A percentile compares a stretch with the other conserved stretches of the same genome.
These are phyloP conservation scores for Ptychobarbus kaznakovi DNA, from an alignment of 2,797 vertebrate genomes.

Conservation along the genomic window DNA sequence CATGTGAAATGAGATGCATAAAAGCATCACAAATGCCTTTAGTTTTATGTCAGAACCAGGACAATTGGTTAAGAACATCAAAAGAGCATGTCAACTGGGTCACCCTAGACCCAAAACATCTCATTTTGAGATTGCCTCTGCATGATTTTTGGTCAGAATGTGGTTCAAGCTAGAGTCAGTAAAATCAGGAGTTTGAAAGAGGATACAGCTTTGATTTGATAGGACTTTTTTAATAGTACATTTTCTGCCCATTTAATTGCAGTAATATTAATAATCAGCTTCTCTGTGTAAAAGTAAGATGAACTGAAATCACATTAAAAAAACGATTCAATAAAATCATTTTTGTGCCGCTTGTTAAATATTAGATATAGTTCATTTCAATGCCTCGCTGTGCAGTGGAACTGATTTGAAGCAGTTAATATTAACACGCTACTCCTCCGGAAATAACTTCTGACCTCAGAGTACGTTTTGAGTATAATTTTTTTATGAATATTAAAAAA, in stretches of 20 bases:
- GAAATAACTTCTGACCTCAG: neutral
- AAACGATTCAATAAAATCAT: neutral
- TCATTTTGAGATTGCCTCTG: neutral
- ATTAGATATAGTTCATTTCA: neutral
- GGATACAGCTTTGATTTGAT: neutral
- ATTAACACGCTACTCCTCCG: neutral
- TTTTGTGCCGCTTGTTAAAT: neutral
- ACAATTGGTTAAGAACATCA: slow-evolving; percentile 22
- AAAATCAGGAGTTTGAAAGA: neutral
- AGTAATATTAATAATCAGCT: slow-evolving; percentile 37
- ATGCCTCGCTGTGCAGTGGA: neutral
- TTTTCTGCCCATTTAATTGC: slow-evolving; percentile 4
- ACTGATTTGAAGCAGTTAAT: neutral
- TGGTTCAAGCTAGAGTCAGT: neutral
- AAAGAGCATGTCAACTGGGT: slow-evolving; percentile 33
- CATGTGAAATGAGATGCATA: neutral
- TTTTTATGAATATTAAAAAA: slow-evolving; percentile 6
- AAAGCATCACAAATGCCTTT: neutral
- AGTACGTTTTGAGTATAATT: neutral
- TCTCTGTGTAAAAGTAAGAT: neutral
- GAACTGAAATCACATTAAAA: neutral
- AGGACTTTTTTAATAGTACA: neutral
- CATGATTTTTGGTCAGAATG: neutral
- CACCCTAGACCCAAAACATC: neutral
- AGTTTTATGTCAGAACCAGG: neutral